phyloP scores from a whole-genome alignment of 2,797 vertebrate genomes.

The Poecilia gillii region DNA sequence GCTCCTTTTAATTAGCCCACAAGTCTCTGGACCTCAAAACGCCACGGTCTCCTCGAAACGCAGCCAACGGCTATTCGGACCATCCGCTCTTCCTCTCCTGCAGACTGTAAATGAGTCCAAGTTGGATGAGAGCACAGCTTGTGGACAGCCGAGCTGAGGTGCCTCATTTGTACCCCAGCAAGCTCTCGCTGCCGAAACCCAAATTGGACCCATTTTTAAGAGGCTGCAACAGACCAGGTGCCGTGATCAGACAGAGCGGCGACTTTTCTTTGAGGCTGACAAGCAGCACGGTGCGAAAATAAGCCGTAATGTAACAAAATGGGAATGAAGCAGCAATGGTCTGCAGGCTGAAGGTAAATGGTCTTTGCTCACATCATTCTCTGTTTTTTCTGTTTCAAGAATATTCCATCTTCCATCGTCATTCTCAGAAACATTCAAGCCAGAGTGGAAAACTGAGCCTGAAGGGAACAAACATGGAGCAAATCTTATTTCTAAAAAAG shows the following conservation, averaged over 20 bases:
- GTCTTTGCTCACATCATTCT: slow-evolving; percentile 56
- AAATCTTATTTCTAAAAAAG: slow-evolving; percentile 68
- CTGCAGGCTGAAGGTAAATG: slow-evolving; percentile 53
- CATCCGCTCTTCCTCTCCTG: slow-evolving; percentile 40
- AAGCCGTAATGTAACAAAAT: slow-evolving; percentile 64
- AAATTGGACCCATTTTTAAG: slow-evolving; percentile 69
- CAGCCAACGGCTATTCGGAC: slow-evolving; percentile 35
- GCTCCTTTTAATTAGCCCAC: slow-evolving; percentile 56
- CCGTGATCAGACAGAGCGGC: slow-evolving; percentile 52
- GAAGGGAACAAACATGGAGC: slow-evolving; percentile 55
- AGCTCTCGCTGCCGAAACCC: slow-evolving; percentile 49
- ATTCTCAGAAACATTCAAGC: slow-evolving; percentile 54
- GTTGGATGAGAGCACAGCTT: slow-evolving; percentile 51
- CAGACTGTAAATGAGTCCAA: slow-evolving; percentile 60
- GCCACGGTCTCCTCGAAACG: slow-evolving; percentile 21
- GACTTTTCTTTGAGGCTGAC: slow-evolving; percentile 53
- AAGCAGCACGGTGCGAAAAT: slow-evolving; percentile 49
- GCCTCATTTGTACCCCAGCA: slow-evolving; percentile 57
- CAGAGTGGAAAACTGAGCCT: slow-evolving; percentile 38
- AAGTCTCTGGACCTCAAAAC: slow-evolving; percentile 50
- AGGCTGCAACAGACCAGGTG: slow-evolving; percentile 36
- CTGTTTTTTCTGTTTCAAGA: slow-evolving; percentile 37
- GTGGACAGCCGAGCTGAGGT: slow-evolving; percentile 34
- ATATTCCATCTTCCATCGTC: slow-evolving; percentile 60
- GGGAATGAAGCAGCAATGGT: slow-evolving; percentile 41